Percentiles rank a stretch among this genome's conserved stretches.
These are phyloP conservation scores for Ploceus nigricollis DNA, from an alignment of 2,113 vertebrate genomes.

Conservation along the genomic window DNA sequence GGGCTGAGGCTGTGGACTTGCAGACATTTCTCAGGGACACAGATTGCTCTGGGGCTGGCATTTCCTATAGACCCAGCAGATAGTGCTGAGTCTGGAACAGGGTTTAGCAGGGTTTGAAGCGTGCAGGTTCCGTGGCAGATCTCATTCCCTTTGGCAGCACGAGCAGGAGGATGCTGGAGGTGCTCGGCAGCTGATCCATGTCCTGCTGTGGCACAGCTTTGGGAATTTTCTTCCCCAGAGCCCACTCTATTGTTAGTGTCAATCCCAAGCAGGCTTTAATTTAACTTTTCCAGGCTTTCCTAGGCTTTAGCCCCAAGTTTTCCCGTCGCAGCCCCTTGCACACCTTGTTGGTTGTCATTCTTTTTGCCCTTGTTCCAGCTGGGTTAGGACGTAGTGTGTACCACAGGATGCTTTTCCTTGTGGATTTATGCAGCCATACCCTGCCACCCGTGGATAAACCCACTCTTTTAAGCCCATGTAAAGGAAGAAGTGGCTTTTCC, in stretches of 20 bases:
- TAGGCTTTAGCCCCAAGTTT: background rate
- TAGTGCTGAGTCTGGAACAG: background rate
- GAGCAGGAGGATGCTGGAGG: background rate
- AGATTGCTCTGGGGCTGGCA: rapidly evolving
- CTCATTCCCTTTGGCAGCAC: rapidly evolving
- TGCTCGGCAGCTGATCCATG: rapidly evolving
- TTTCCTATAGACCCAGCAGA: background rate
- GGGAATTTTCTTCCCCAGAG: background rate
- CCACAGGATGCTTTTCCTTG: background rate
- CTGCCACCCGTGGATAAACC: rapidly evolving
- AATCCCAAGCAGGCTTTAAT: background rate
- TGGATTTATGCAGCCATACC: background rate
- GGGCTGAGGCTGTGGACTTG: background rate
- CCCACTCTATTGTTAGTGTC: rapidly evolving
- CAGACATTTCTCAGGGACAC: rapidly evolving
- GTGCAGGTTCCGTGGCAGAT: background rate
- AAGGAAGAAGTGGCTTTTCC: background rate
- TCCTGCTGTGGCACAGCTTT: background rate
- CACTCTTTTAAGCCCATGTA: background rate
- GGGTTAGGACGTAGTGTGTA: background rate
- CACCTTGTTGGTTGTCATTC: background rate
- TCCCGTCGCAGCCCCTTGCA: background rate
- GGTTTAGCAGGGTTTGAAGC: background rate
- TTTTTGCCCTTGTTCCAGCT: background rate
- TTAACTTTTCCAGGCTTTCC: background rate